Conservation (phyloP, 2,888 invertebrate genomes). For the Ernsta delagoae region DNA sequence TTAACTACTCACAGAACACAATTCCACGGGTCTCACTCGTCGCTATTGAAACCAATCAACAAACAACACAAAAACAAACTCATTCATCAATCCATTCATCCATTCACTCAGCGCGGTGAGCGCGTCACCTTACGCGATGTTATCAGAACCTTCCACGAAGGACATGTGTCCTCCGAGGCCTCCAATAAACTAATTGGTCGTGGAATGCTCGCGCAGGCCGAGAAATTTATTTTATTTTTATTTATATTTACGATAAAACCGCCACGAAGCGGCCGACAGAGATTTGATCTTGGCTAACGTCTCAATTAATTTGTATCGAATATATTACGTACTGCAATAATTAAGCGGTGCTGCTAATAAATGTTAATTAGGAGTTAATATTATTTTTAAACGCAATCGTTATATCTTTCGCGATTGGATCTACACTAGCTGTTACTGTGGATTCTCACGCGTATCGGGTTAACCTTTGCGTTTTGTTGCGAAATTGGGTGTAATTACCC, state of each 20-base stretch:
- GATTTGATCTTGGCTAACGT: constrained; percentile 54
- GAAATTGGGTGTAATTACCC: neutral
- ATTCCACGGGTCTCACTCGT: neutral
- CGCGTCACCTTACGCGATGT: constrained; percentile 55
- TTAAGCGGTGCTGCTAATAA: constrained; percentile 32
- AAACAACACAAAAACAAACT: neutral
- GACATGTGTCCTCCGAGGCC: constrained; percentile 80
- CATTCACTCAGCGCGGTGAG: constrained; percentile 33
- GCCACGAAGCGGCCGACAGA: constrained; percentile 33
- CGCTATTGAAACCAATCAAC: neutral
- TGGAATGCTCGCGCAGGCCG: constrained; percentile 69
- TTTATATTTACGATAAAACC: constrained; percentile 52
- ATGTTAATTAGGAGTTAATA: constrained; percentile 35
- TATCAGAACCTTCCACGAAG: constrained; percentile 78
- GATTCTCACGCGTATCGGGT: constrained; percentile 7
- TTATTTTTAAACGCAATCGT: constrained; percentile 32
- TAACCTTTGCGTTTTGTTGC: neutral
- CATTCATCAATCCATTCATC: neutral
- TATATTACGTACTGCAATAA: constrained; percentile 38
- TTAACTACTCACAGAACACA: neutral
- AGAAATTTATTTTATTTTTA: constrained; percentile 60
- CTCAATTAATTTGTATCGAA: constrained; percentile 71
- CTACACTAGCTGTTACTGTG: constrained; percentile 14
- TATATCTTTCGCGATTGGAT: constrained; percentile 16
- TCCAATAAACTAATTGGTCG: constrained; percentile 82